phyloP scores from a whole-genome alignment of 2,888 invertebrate genomes.

The Dryomyza anilis region DNA sequence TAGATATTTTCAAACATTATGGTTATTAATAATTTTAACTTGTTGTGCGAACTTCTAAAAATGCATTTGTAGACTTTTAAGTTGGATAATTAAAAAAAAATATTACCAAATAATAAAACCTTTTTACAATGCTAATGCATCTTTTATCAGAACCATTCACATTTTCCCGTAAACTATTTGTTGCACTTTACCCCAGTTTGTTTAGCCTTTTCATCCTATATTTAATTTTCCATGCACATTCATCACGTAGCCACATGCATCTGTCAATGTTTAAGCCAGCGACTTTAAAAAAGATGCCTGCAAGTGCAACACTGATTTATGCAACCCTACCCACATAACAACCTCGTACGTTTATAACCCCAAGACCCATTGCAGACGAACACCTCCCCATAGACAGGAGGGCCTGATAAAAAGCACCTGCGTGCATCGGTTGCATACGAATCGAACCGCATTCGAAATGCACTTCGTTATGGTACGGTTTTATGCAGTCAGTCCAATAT shows the following conservation, averaged over 20 bases:
- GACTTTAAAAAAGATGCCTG: neutral
- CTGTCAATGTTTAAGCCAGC: neutral
- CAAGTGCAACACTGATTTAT: conserved; percentile 5
- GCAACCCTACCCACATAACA: neutral
- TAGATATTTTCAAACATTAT: too few species aligned
- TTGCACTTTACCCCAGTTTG: too few species aligned
- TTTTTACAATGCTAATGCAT: too few species aligned
- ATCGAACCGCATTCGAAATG: conserved; percentile 43
- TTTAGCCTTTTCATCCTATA: neutral
- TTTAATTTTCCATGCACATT: neutral
- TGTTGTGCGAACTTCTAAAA: too few species aligned
- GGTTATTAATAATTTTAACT: too few species aligned
- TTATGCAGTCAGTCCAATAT: too few species aligned
- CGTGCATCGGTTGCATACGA: neutral
- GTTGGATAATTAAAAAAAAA: too few species aligned
- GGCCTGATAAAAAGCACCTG: neutral
- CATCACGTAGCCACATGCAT: neutral
- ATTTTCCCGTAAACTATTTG: too few species aligned
- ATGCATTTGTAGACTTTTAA: too few species aligned
- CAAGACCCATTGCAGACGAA: neutral
- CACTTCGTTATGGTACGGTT: conserved; percentile 34
- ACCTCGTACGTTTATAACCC: neutral
- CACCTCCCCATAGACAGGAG: neutral
- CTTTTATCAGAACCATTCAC: too few species aligned
- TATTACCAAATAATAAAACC: too few species aligned